Percentiles rank a stretch among this genome's conserved stretches.
Conservation (phyloP, 2,888 invertebrate genomes). For the Cheilosia urbana region DNA sequence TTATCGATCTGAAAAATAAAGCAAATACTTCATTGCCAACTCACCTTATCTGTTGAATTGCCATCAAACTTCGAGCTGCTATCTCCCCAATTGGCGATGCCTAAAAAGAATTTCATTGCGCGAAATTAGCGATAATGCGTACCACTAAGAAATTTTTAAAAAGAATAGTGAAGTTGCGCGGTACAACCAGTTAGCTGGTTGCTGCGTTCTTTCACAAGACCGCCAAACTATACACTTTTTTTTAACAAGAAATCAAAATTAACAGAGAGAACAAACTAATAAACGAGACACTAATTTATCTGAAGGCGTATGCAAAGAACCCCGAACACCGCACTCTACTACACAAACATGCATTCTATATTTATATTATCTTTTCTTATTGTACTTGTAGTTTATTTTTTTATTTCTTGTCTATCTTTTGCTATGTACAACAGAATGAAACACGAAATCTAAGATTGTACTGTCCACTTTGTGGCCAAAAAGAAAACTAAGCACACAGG, state of each 20-base stretch:
- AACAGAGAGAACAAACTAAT: constrained; percentile 36
- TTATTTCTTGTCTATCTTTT: constrained; percentile 7
- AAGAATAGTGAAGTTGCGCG: neutral
- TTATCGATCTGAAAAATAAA: constrained; percentile 5
- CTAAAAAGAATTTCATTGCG: constrained; percentile 81
- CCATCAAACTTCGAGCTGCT: constrained; percentile 82
- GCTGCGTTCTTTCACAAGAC: constrained; percentile 47
- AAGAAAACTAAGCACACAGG: constrained; percentile 61
- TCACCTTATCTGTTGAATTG: constrained; percentile 83
- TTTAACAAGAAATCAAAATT: constrained; percentile 38
- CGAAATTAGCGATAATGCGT: constrained; percentile 57
- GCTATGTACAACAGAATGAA: constrained; percentile 3
- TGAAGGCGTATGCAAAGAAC: constrained; percentile 44
- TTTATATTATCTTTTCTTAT: constrained; percentile 46
- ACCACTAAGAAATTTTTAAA: constrained; percentile 16
- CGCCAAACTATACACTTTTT: constrained; percentile 20
- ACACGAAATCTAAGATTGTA: constrained; percentile 38
- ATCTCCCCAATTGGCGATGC: constrained; percentile 83
- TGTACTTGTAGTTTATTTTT: constrained; percentile 8
- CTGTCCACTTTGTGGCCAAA: constrained; percentile 67
- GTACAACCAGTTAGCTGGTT: constrained; percentile 20
- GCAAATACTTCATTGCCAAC: constrained; percentile 67
- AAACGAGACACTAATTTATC: constrained; percentile 54
- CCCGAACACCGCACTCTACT: constrained; percentile 44
- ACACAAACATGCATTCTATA: constrained; percentile 72